These are phyloP conservation scores for Kryptolebias marmoratus DNA, from an alignment of 2,113 vertebrate genomes.

Conservation along the genomic window DNA sequence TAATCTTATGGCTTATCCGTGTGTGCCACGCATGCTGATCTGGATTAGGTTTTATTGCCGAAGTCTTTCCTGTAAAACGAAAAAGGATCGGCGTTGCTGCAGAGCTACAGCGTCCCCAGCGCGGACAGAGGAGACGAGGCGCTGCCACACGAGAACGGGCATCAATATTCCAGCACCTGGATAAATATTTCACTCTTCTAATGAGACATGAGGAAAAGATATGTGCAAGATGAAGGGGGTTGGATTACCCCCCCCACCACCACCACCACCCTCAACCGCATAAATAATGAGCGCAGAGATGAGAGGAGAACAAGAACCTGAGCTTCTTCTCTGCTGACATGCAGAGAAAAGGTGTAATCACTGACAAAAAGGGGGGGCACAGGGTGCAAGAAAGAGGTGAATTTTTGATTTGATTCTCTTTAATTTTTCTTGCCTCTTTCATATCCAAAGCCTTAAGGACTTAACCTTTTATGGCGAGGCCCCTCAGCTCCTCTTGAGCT, in stretches of 20 bases:
- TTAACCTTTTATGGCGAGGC: conserved; percentile 80
- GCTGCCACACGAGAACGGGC: conserved; percentile 20
- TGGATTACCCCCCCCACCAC: conserved; percentile 46
- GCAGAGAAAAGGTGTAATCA: conserved; percentile 26
- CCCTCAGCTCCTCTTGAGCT: conserved; percentile 61
- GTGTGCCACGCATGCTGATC: background rate
- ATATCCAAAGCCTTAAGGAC: conserved; percentile 47
- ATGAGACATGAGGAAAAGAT: conserved; percentile 65
- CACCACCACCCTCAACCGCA: conserved; percentile 8
- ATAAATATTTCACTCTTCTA: conserved; percentile 78
- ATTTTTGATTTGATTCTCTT: background rate
- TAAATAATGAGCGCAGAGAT: conserved; percentile 68
- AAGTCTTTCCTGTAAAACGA: background rate
- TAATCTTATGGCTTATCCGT: background rate
- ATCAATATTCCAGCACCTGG: conserved; percentile 74
- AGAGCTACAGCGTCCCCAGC: conserved; percentile 13
- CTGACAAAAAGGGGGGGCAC: conserved; percentile 18
- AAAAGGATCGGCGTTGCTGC: conserved; percentile 11
- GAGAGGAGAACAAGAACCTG: conserved; percentile 54
- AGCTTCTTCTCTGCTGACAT: conserved; percentile 14
- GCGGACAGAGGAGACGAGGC: conserved; percentile 13
- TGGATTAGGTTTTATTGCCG: background rate
- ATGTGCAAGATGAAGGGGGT: conserved; percentile 46
- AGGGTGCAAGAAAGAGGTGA: background rate
- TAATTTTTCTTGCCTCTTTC: conserved; percentile 40